These are phyloP conservation scores for Zaprionus bogoriensis DNA, from an alignment of 2,888 invertebrate genomes.

Conservation along the genomic window DNA sequence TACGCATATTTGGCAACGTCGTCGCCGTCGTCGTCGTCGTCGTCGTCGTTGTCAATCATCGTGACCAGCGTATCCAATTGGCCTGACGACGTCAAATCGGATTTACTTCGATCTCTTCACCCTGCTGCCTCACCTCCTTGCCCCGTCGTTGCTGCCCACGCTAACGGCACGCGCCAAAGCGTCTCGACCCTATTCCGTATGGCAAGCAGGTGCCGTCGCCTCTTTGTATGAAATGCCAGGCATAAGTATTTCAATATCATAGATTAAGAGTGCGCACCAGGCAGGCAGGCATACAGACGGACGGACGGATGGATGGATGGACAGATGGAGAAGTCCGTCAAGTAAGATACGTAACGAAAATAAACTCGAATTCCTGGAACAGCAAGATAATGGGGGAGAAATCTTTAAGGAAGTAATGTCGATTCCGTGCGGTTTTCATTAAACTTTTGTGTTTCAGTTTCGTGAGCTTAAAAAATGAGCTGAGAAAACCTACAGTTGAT, in stretches of 20 bases:
- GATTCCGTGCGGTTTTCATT: no score
- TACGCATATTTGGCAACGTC: conserved; percentile 46
- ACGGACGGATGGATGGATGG: no score
- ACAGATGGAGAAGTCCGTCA: no score
- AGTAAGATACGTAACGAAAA: no score
- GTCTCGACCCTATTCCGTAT: conserved; percentile 28
- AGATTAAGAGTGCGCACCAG: background rate
- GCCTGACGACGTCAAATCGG: conserved; percentile 29
- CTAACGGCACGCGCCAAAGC: conserved; percentile 46
- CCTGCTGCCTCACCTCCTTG: background rate
- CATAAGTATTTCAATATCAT: conserved; percentile 15
- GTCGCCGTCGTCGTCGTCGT: conserved; percentile 3
- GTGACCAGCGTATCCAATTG: conserved; percentile 43
- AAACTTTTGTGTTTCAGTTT: no score
- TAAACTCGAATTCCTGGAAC: no score
- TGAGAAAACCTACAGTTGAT: no score
- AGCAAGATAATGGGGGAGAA: no score
- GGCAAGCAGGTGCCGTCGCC: conserved; percentile 34
- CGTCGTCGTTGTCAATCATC: conserved; percentile 12
- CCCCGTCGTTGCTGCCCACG: background rate
- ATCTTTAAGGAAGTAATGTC: no score
- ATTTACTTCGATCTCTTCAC: conserved; percentile 26
- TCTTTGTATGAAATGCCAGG: conserved; percentile 6
- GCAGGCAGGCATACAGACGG: no score
- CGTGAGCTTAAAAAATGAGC: no score